A percentile compares a stretch with the other conserved stretches of the same genome.
Evolutionary conservation across 1,140 invertebrate species (phyloP).

Genomic region (Myzus persicae): DNA sequence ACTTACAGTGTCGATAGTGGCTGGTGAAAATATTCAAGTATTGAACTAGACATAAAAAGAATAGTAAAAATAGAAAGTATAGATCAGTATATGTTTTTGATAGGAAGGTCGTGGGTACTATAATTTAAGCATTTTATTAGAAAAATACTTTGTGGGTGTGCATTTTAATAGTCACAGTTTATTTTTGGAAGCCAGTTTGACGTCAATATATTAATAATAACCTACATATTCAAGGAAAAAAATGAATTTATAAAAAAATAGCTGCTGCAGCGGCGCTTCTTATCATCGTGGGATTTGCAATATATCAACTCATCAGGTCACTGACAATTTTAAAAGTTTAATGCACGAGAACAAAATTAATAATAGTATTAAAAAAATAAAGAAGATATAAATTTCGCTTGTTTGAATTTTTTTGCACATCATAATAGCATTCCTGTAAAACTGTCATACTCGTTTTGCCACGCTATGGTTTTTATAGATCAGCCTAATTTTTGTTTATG

Average conservation of each 20-base stretch:
- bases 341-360: background rate
- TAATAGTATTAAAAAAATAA: background rate
- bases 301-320: slow-evolving; percentile 43
- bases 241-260: background rate
- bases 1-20: too few species aligned
- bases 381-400: slow-evolving; percentile 32
- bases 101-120: background rate
- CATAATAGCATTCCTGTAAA: slow-evolving; percentile 19
- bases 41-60: too few species aligned
- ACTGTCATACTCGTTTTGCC: background rate
- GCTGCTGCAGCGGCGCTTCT: background rate
- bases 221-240: slow-evolving; percentile 33
- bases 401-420: slow-evolving; percentile 9
- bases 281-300: slow-evolving; percentile 56
- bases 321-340: slow-evolving; percentile 5
- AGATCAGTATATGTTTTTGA: background rate
- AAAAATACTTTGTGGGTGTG: background rate
- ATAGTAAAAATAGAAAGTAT: background rate
- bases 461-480: background rate
- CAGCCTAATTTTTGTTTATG: background rate
- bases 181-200: background rate
- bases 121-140: background rate
- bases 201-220: background rate
- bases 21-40: too few species aligned
- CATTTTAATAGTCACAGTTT: background rate